A percentile compares a stretch with the other conserved stretches of the same genome.
Evolutionary conservation across 2,888 invertebrate genomes (phyloP).

Genomic region (Agonum fuliginosum): DNA sequence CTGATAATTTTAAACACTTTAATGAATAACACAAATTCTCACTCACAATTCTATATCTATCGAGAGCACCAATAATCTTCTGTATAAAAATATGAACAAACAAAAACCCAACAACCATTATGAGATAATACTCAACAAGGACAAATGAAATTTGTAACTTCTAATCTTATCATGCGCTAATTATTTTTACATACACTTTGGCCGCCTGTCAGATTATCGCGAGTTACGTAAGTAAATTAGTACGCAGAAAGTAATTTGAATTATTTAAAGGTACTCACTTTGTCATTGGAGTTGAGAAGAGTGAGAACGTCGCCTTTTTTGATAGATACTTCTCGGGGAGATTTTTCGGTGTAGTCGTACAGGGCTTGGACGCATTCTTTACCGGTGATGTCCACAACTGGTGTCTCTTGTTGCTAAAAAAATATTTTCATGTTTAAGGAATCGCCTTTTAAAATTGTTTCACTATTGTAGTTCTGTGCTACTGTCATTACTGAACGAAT

Average conservation of each 20-base stretch:
- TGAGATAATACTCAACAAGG: slow-evolving; percentile 25
- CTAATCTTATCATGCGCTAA: background rate
- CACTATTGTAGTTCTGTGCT: too few relatives aligned
- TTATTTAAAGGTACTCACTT: slow-evolving; percentile 74
- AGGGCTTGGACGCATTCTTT: slow-evolving; percentile 98
- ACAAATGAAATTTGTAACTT: slow-evolving; percentile 9
- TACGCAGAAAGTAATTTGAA: slow-evolving; percentile 4
- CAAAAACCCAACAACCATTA: slow-evolving; percentile 48
- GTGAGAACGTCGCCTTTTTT: slow-evolving; percentile 99
- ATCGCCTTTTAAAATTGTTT: too few relatives aligned
- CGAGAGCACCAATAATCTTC: slow-evolving; percentile 33
- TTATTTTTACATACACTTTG: slow-evolving; percentile 16
- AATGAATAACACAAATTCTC: too few relatives aligned
- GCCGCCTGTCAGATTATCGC: background rate
- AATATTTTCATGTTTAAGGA: slow-evolving; percentile 43
- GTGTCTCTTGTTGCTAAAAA: slow-evolving; percentile 93
- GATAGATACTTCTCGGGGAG: slow-evolving; percentile 99
- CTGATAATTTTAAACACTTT: too few relatives aligned
- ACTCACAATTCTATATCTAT: slow-evolving; percentile 54
- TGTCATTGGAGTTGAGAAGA: slow-evolving; percentile 97
- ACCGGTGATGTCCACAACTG: slow-evolving; percentile 94
- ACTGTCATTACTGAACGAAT: too few relatives aligned
- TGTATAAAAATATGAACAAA: slow-evolving; percentile 39
- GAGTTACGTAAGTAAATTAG: slow-evolving; percentile 1
- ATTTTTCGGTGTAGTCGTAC: slow-evolving; percentile 99